Evolutionary conservation across 1,140 invertebrate species (phyloP).

Genomic region (Pollicipes pollicipes): DNA sequence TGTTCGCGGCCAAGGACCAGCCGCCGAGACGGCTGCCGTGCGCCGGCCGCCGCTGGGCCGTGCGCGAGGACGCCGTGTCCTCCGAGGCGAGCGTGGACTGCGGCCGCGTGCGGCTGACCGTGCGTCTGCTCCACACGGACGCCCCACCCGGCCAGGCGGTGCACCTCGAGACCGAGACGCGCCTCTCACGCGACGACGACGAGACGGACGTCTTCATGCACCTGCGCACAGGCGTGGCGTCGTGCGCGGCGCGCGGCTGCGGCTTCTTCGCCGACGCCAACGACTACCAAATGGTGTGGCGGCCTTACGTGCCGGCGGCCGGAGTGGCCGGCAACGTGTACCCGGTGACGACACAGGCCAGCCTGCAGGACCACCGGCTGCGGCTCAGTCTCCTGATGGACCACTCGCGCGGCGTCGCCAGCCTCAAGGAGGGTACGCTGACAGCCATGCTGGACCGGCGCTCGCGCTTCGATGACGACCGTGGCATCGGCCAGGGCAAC

Average conservation of each 20-base stretch:
- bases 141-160: constrained; percentile 47
- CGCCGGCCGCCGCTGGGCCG: constrained; percentile 23
- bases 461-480: constrained; percentile 63
- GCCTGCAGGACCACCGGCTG: constrained; percentile 45
- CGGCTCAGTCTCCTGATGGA: constrained; percentile 58
- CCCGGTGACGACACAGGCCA: constrained; percentile 62
- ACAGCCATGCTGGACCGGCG: constrained; percentile 72
- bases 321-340: constrained; percentile 77
- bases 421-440: constrained; percentile 60
- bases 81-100: constrained; percentile 66
- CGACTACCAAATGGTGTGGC: constrained; percentile 76
- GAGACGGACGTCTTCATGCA: constrained; percentile 87
- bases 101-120: constrained; percentile 51
- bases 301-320: constrained; percentile 50
- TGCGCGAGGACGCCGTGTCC: constrained; percentile 58
- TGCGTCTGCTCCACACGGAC: constrained; percentile 43
- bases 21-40: constrained; percentile 7
- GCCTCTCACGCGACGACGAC: constrained; percentile 50
- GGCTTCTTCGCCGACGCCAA: constrained; percentile 84
- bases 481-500: constrained; percentile 69
- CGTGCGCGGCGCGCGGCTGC: constrained; percentile 28
- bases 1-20: constrained; percentile 7
- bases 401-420: constrained; percentile 64
- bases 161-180: constrained; percentile 52
- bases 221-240: constrained; percentile 56